Evolutionary conservation across 2,113 vertebrate genomes (phyloP).

Genomic region (Chascanopsetta lugubris): DNA sequence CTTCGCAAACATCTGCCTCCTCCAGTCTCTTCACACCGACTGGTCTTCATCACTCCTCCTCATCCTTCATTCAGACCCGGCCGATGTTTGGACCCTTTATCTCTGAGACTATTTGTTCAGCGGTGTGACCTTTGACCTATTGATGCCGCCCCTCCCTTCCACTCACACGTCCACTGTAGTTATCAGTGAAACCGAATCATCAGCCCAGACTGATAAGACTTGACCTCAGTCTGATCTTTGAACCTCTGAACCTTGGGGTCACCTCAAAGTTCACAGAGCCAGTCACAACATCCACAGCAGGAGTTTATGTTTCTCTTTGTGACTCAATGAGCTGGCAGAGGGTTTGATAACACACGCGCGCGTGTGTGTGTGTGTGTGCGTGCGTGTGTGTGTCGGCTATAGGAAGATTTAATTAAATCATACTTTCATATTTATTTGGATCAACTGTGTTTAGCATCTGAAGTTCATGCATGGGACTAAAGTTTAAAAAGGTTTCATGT

Average conservation of each 20-base stretch:
- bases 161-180: conserved; percentile 12
- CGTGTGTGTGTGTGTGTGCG: too few relatives aligned
- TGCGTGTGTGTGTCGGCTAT: too few relatives aligned
- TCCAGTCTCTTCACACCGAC: conserved; percentile 24
- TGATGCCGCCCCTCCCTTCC: conserved; percentile 39
- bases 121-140: conserved; percentile 39
- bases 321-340: neutral
- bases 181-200: conserved; percentile 67
- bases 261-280: conserved; percentile 32
- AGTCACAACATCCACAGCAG: conserved; percentile 58
- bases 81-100: conserved; percentile 13
- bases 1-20: conserved; percentile 26
- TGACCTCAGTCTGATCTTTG: conserved; percentile 63
- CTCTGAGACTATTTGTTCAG: conserved; percentile 55
- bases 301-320: neutral
- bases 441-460: too few relatives aligned
- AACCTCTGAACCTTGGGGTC: conserved; percentile 53
- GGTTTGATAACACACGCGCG: neutral
- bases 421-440: too few relatives aligned
- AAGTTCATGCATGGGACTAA: too few relatives aligned
- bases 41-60: neutral
- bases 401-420: too few relatives aligned
- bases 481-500: neutral
- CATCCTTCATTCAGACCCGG: conserved; percentile 13
- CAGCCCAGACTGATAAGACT: conserved; percentile 67